Evolutionary conservation across 2,888 invertebrate species (phyloP), one percentile per base, ranked within the genome.

Genomic region (Synergus gifuensis): DNA sequence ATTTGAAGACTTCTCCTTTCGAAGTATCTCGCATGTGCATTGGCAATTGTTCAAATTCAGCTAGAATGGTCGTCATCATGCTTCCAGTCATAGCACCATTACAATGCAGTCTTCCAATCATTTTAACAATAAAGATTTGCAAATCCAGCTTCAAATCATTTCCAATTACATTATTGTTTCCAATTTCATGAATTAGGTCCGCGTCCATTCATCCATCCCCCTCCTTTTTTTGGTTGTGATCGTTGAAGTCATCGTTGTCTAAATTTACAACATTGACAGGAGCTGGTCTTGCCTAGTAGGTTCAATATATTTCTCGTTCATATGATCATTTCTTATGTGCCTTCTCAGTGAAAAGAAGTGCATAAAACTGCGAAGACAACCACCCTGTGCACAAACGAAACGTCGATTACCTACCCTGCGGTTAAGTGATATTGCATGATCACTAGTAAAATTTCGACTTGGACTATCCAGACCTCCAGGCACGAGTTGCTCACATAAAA

Each of bases 61-160:
- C n/a, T 3, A 64, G n/a, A n/a, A 64, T 64, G 8, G 42, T 16
- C 16, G 64, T 64, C n/a, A 64, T 42, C 64, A 64, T 64, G 40
- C 36, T 64, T n/a, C 64, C 64, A 36, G 64, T 64, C 36, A 36
- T 64, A 12, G 14, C 14, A 14, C 14, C 4, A 16, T 49, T 22
- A 78, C 69, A 73, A 54, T 81, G 80, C 79, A 83, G 18, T 73
- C 79, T 73, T 78, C 82, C 81, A 80, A 67, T 67, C 60, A 67
- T 78, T 40, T 58, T 36, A 42, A 46, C 18, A 64, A 78, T 42
- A 66, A 63, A 77, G n/a, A 5, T 46, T 64, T 77, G 63, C 46
- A 77, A n/a, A 49, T 64, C 63, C 4, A 64, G 16, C 4, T 64
- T 28, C 0, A 40, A 14, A 5, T 28, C 36, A 64, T 40, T 4